A percentile compares a stretch with the other conserved stretches of the same genome.
Evolutionary conservation across 2,888 invertebrate species (phyloP).

Genomic region (Scaptomyza cyrtandrae): DNA sequence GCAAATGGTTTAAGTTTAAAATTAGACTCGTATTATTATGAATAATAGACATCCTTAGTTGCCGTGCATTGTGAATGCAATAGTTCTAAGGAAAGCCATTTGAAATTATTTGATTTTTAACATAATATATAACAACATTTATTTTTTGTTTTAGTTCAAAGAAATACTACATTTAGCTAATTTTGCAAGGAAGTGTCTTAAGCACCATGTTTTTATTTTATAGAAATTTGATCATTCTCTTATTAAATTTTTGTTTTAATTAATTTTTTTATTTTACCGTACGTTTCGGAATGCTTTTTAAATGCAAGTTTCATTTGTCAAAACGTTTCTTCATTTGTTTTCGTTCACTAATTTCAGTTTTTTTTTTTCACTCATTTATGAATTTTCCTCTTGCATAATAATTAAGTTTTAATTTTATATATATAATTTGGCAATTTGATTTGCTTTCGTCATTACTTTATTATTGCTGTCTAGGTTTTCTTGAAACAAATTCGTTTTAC

Average conservation of each 20-base stretch:
- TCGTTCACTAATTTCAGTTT: constrained; percentile 16
- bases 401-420: constrained; percentile 28
- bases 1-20: constrained; percentile 24
- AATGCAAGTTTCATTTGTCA: constrained; percentile 39
- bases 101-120: background rate
- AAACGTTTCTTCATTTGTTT: constrained; percentile 9
- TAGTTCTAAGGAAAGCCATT: background rate
- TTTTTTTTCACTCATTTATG: constrained; percentile 23
- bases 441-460: constrained; percentile 43
- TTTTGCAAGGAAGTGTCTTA: constrained; percentile 59
- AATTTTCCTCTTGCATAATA: constrained; percentile 22
- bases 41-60: constrained; percentile 8
- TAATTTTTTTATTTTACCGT: background rate
- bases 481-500: constrained; percentile 71
- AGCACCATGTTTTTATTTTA: constrained; percentile 59
- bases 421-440: constrained; percentile 65
- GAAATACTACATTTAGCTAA: constrained; percentile 31
- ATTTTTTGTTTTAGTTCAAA: constrained; percentile 6
- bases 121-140: constrained; percentile 23
- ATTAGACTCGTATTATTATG: constrained; percentile 7
- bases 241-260: constrained; percentile 1
- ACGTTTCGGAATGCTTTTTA: constrained; percentile 10
- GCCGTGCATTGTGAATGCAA: constrained; percentile 3
- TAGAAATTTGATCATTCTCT: constrained; percentile 25
- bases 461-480: constrained; percentile 52